Evolutionary conservation across 2,888 invertebrate species (phyloP), one percentile per base, ranked within the genome.

Genomic region (Orthonychiurus folsomi): DNA sequence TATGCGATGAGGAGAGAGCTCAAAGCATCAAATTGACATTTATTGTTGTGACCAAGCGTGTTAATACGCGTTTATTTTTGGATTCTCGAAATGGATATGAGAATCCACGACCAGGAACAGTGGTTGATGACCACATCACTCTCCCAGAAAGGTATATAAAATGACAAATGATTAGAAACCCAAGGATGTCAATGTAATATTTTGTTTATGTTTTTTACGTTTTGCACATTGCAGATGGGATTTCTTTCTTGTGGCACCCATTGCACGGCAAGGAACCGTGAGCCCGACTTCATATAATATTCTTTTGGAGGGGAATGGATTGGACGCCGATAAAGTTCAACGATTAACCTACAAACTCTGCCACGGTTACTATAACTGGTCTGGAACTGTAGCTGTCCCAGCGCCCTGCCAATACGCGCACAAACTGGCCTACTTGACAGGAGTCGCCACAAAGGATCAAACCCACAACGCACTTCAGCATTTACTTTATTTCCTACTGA

Each of bases 271-370:
- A 69, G 95, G 95, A 1, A 92, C 95, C 0, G 93, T 95, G 0
- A 83, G 89, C 0, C 96, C 96, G 0, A 93, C 94, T 0, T 85
- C 86, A 0, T 96, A 91, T 79, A 94, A 92, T 73, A 85, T 96
- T 0, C 83, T 96, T 2, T 81, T 83, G 5, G 92, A 93, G 72
- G 84, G 79, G 0, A 80, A 84, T 3, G 84, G 84, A 0, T 76
- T 90, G 0, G 76, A 78, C 9, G 85, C 90, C 0, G 90, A 93
- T 68, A 82, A 82, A 59, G 76, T 93, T 25, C 95, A 96, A 76
- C 79, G 86, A 15, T 76, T 96, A 5, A 86, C 93, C 0, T 95
- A 89, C 77, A 94, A 93, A 76, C 76, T 94, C 74, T 81, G 81
- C 0, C 94, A 95, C 74, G 80, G 94, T 80, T 96, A 96, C n/a